These are phyloP conservation scores for Helicoverpa assulta DNA, from an alignment of 2,888 invertebrate genomes.

Conservation along the genomic window DNA sequence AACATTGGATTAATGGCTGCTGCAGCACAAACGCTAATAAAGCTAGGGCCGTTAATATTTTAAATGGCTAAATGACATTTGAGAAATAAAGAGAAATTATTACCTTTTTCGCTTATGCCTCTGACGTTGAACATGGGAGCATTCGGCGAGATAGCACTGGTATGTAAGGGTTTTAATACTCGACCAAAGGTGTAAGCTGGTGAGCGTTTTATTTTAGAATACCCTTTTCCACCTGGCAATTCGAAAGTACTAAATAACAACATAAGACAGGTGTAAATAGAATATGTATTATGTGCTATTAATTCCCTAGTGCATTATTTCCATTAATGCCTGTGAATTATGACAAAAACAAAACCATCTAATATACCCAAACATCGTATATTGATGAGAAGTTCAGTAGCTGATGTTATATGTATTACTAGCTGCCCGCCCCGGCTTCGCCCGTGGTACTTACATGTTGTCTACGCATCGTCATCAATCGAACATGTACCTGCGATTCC, in stretches of 20 bases:
- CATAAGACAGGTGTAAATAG: too few species aligned
- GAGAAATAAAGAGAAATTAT: neutral
- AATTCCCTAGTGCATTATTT: neutral
- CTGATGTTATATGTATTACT: neutral
- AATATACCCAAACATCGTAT: neutral
- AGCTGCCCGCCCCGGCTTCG: too few species aligned
- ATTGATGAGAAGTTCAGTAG: neutral
- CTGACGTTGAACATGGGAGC: slow-evolving; percentile 73
- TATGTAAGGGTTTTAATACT: slow-evolving; percentile 60
- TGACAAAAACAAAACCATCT: too few species aligned
- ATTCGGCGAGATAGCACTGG: slow-evolving; percentile 65
- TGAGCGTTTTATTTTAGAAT: slow-evolving; percentile 77
- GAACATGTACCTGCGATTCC: too few species aligned
- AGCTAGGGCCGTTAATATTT: neutral
- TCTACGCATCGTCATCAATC: too few species aligned
- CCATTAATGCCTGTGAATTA: neutral
- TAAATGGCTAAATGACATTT: neutral
- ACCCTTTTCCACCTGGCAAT: slow-evolving; percentile 80
- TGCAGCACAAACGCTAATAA: neutral
- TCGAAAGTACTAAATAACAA: neutral
- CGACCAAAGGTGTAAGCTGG: slow-evolving; percentile 84
- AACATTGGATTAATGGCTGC: slow-evolving; percentile 1
- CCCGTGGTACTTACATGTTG: too few species aligned
- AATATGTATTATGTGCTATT: neutral
- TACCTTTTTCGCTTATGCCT: slow-evolving; percentile 39